These are phyloP conservation scores for Lamprologus lemairii DNA, from an alignment of 2,113 vertebrate species.

Conservation along the genomic window DNA sequence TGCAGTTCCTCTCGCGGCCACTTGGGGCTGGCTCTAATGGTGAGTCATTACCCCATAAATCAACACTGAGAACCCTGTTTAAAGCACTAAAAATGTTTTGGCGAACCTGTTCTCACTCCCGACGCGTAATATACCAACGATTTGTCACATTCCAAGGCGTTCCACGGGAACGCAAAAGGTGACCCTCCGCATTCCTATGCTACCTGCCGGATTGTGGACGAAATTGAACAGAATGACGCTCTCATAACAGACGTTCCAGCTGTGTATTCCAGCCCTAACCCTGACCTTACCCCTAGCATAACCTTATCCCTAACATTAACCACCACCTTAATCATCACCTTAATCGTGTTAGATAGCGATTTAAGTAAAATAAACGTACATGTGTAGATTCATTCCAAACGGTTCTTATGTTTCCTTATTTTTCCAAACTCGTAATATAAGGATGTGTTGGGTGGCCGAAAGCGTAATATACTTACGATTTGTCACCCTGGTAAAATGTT, in stretches of 20 bases:
- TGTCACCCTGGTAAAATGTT: neutral
- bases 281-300: neutral
- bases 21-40: neutral
- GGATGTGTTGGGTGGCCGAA: neutral
- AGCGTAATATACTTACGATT: neutral
- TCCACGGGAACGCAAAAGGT: neutral
- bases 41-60: neutral
- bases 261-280: neutral
- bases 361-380: neutral
- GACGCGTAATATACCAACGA: neutral
- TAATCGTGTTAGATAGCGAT: neutral
- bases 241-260: neutral
- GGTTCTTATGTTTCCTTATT: neutral
- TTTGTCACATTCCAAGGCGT: neutral
- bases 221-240: neutral
- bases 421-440: neutral
- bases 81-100: neutral
- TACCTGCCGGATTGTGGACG: neutral
- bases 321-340: neutral
- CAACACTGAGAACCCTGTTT: neutral
- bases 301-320: neutral
- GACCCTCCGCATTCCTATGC: rapidly evolving
- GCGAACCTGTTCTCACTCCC: rapidly evolving
- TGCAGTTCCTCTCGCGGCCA: rapidly evolving
- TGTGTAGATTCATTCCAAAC: neutral